A percentile compares a stretch with the other conserved stretches of the same genome.
Conservation (phyloP, 2,797 vertebrate species). For the Pangasius macronema region DNA sequence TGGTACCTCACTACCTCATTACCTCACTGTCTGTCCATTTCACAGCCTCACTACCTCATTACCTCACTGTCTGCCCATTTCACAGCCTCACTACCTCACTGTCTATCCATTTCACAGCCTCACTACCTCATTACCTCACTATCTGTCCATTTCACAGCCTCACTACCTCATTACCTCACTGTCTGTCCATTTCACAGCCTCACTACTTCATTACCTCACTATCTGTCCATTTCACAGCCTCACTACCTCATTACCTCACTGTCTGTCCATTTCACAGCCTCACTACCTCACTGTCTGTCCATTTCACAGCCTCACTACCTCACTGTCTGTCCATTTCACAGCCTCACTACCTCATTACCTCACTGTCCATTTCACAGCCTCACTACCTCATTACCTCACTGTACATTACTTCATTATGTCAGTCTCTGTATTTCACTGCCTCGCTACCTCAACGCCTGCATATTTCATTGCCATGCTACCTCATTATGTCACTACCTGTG, state of each 20-base stretch:
- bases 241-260: neutral
- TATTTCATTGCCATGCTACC: neutral
- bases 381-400: too few species aligned
- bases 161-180: too few species aligned
- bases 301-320: neutral
- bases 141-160: neutral
- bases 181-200: neutral
- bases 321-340: too few species aligned
- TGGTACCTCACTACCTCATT: slow-evolving; percentile 59
- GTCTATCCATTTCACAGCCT: neutral
- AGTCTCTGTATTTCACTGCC: too few species aligned
- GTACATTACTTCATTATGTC: too few species aligned
- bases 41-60: neutral
- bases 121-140: too few species aligned
- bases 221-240: neutral
- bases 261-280: neutral
- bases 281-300: too few species aligned
- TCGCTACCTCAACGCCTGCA: too few species aligned
- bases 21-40: neutral
- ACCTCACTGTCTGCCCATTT: neutral
- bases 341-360: neutral
- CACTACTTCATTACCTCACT: too few species aligned
- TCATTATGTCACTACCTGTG: neutral
- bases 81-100: neutral
- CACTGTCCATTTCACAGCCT: neutral